Percentiles rank a stretch among this genome's conserved stretches.
Evolutionary conservation across 2,797 vertebrate genomes (phyloP).

Genomic region (Cottoperca gobio): DNA sequence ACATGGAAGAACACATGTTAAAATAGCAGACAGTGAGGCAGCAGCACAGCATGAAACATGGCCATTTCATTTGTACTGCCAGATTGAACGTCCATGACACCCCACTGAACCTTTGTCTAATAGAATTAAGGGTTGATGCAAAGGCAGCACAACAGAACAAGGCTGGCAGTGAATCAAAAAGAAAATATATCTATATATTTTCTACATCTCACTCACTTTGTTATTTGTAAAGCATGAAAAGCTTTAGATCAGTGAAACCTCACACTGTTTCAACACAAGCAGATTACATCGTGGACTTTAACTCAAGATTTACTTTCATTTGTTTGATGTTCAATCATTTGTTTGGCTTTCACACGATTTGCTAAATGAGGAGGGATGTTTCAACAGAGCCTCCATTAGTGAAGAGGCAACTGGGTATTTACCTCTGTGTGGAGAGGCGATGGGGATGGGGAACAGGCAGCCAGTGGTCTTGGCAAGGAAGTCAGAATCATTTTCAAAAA

Average conservation of each 20-base stretch:
- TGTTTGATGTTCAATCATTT: constrained; percentile 35
- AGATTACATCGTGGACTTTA: constrained; percentile 24
- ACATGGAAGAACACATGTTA: constrained; percentile 25
- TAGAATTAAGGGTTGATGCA: constrained; percentile 35
- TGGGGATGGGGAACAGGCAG: constrained; percentile 41
- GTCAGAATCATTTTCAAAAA: constrained; percentile 59
- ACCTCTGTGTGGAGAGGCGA: constrained; percentile 30
- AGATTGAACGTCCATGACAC: constrained; percentile 20
- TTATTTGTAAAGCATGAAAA: constrained; percentile 34
- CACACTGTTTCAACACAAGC: constrained; percentile 17
- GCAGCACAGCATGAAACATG: constrained; percentile 22
- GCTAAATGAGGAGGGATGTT: constrained; percentile 42
- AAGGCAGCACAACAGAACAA: constrained; percentile 23
- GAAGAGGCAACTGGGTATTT: constrained; percentile 44
- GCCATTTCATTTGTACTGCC: constrained; percentile 11
- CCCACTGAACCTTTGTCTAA: constrained; percentile 33
- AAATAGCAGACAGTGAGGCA: constrained; percentile 26
- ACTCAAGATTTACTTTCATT: constrained; percentile 30
- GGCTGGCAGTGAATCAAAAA: constrained; percentile 12
- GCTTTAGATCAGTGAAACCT: constrained; percentile 15
- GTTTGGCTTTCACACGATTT: constrained; percentile 46
- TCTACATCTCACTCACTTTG: constrained; percentile 25
- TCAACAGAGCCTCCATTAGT: constrained; percentile 23
- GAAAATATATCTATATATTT: too few relatives aligned
- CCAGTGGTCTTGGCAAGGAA: constrained; percentile 62